Conservation (phyloP, 37 sponge, comb jelly and placozoan species). For the Halisarca cf. caerulea region DNA sequence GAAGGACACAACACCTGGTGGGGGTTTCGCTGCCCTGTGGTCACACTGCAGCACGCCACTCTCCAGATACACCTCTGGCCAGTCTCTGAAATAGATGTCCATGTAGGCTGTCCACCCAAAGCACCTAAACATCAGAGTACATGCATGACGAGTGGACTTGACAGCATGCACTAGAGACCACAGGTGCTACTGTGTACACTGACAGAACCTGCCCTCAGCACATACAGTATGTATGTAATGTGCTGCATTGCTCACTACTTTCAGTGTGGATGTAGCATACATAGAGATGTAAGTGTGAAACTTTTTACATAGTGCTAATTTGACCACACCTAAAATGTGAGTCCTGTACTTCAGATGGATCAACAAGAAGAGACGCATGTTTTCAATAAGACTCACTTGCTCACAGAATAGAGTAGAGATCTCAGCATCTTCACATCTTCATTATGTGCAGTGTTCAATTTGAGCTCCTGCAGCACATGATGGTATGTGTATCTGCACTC, state of each 20-base stretch:
- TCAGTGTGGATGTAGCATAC: too few species aligned
- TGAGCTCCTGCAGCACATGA: background rate
- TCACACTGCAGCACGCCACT: background rate
- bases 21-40: background rate
- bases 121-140: background rate
- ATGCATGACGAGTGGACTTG: background rate
- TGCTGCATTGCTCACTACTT: too few species aligned
- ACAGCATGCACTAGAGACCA: background rate
- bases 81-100: slow-evolving; percentile 13
- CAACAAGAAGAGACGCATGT: too few species aligned
- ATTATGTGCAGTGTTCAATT: background rate
- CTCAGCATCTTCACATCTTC: background rate
- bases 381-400: background rate
- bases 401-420: background rate
- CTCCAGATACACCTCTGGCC: background rate
- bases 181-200: background rate
- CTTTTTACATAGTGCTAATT: too few species aligned
- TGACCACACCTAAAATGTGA: too few species aligned
- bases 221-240: too few species aligned
- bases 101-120: background rate
- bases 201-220: too few species aligned
- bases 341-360: too few species aligned
- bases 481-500: too few species aligned
- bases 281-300: too few species aligned
- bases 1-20: background rate